Conservation (phyloP, 2,888 invertebrate genomes). For the Palloptera scutellata region DNA sequence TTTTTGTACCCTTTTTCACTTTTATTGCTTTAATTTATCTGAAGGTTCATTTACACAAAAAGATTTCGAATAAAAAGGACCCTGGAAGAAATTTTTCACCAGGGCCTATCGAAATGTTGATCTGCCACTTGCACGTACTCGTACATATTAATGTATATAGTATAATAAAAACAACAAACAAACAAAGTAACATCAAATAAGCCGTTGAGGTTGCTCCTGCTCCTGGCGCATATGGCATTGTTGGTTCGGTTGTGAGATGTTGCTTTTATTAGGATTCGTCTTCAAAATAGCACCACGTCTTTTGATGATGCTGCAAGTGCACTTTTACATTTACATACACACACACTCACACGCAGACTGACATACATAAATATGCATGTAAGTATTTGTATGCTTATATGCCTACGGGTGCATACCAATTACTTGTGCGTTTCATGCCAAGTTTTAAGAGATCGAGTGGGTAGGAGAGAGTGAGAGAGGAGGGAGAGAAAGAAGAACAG, state of each 20-base stretch:
- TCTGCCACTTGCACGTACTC: too few relatives aligned
- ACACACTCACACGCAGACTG: not conserved
- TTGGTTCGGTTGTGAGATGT: not conserved
- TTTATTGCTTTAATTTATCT: too few relatives aligned
- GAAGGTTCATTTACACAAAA: too few relatives aligned
- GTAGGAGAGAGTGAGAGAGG: too few relatives aligned
- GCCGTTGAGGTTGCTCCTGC: not conserved
- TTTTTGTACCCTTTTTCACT: too few relatives aligned
- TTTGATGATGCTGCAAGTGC: slow-evolving; percentile 9
- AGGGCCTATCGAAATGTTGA: too few relatives aligned
- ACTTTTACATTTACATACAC: slow-evolving; percentile 13
- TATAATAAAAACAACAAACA: too few relatives aligned
- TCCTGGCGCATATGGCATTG: not conserved
- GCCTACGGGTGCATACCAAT: slow-evolving; percentile 6
- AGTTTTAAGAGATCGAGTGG: too few relatives aligned
- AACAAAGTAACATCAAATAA: not conserved
- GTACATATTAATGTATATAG: too few relatives aligned
- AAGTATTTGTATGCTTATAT: slow-evolving; percentile 11
- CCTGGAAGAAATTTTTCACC: too few relatives aligned
- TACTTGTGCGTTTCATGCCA: not conserved
- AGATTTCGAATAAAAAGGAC: too few relatives aligned
- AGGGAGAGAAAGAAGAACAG: slow-evolving; percentile 8
- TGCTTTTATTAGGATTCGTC: not conserved
- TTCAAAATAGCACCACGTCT: slow-evolving; percentile 7
- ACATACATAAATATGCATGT: slow-evolving; percentile 4